Base-by-base conservation (phyloP, 2,113 vertebrate genomes). In the Cinclus cinclus region DNA sequence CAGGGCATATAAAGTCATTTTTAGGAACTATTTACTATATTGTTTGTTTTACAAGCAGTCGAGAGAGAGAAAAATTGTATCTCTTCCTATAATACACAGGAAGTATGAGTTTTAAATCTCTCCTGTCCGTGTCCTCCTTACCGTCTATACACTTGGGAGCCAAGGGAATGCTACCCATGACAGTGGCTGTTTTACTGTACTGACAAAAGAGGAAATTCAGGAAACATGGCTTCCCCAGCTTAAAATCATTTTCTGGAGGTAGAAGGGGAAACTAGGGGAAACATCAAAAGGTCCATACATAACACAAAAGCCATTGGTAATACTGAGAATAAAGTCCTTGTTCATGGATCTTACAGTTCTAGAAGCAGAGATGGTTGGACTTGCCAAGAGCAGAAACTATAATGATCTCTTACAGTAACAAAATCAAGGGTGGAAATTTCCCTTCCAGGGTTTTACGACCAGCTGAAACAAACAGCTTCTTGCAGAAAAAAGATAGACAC, bases 191-290 rank as follows among this genome's bases (percentile, higher is more conserved):
- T 89, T 65, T 83, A 47, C 31, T 70, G 20, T 30, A 49, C 31
- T 35, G 28, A 41, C 50, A 73, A n/a, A 3, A 62, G 37, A 58
- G 37, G 22, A 69, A 86, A 80, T 0, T 0, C 8, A 53, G 28
- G 33, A 80, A 65, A 92, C 49, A 8, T 58, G 33, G 33, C 13
- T 58, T 89, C 17, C 19, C 11, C 42, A 67, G 31, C 37, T 53
- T 65, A 42, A 94, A 81, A 56, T 69, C 1, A 15, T 2, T 31
- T 85, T 92, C 37, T 74, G 88, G 11, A 58, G 11, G 22, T 33
- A 65, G 46, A 81, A 69, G 15, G 8, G 10, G 28, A 94, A 91
- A 84, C 0, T 0, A 59, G 4, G 7, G 14, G 18, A 81, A 92
- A 55, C 13, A n/a, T 39, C 10, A 65, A 80, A 80, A 60, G 0